A percentile compares a stretch with the other conserved stretches of the same genome.
Evolutionary conservation across 2,797 vertebrate species (phyloP).

Genomic region (Carapus acus): DNA sequence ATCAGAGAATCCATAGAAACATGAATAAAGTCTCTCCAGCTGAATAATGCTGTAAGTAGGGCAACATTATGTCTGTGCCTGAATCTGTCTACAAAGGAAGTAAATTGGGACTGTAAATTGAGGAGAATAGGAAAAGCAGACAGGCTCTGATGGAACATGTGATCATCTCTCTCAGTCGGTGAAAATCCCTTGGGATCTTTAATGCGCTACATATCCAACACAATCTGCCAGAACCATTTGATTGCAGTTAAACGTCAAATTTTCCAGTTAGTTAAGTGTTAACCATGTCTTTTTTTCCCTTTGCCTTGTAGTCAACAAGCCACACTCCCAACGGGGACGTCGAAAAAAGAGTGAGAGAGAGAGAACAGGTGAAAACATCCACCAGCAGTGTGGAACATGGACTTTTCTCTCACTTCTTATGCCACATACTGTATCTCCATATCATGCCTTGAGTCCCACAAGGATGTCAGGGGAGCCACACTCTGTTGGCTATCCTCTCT

Average conservation of each 20-base stretch:
- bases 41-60: constrained; percentile 43
- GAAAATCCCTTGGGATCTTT: constrained; percentile 20
- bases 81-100: constrained; percentile 37
- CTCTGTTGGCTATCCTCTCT: no score
- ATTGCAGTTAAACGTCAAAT: constrained; percentile 3
- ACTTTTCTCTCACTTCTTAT: no score
- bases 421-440: no score
- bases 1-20: no score
- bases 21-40: constrained; percentile 25
- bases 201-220: constrained; percentile 16
- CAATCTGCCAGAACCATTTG: constrained; percentile 21
- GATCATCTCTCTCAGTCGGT: constrained; percentile 41
- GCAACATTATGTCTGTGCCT: constrained; percentile 34
- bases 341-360: no score
- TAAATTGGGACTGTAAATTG: constrained; percentile 11
- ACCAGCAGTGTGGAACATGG: no score
- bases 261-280: constrained; percentile 10
- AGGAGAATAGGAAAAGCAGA: constrained; percentile 31
- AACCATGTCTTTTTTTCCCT: no score
- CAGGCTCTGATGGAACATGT: constrained; percentile 25
- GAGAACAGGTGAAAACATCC: no score
- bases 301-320: no score
- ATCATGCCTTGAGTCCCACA: no score
- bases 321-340: no score
- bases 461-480: no score